Conservation (phyloP, 2,888 invertebrate species). For the Entomobrya proxima region DNA sequence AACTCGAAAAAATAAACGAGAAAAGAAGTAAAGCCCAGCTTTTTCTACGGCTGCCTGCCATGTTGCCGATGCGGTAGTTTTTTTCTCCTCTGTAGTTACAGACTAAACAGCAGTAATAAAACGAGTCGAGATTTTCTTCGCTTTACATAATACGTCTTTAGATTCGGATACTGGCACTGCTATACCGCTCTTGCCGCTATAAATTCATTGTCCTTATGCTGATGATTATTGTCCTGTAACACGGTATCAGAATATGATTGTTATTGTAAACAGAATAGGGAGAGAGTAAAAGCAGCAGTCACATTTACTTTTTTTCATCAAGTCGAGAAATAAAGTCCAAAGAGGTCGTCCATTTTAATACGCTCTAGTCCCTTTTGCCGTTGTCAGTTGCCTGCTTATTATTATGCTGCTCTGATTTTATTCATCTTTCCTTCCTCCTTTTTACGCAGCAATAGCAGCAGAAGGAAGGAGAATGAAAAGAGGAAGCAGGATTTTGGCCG, state of each 20-base stretch:
- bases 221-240: background rate
- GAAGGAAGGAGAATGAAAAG: background rate
- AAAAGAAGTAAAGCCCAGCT: background rate
- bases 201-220: too few relatives aligned
- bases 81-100: background rate
- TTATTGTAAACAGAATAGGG: slow-evolving; percentile 25
- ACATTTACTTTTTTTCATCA: slow-evolving; percentile 17
- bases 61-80: background rate
- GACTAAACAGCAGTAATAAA: slow-evolving; percentile 32
- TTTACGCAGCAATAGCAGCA: background rate
- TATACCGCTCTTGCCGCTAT: too few relatives aligned
- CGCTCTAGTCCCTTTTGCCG: slow-evolving; percentile 16
- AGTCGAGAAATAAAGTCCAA: too few relatives aligned
- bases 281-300: background rate
- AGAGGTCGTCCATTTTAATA: slow-evolving; percentile 39
- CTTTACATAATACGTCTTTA: slow-evolving; percentile 7
- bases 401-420: background rate
- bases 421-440: background rate
- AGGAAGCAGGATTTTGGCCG: slow-evolving; percentile 8
- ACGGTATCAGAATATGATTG: too few relatives aligned
- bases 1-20: slow-evolving; percentile 11
- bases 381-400: background rate
- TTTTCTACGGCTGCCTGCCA: background rate
- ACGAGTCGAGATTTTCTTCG: background rate
- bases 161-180: background rate